phyloP scores from a whole-genome alignment of 2,888 invertebrate species.

The Cecidostiba fungosa region DNA sequence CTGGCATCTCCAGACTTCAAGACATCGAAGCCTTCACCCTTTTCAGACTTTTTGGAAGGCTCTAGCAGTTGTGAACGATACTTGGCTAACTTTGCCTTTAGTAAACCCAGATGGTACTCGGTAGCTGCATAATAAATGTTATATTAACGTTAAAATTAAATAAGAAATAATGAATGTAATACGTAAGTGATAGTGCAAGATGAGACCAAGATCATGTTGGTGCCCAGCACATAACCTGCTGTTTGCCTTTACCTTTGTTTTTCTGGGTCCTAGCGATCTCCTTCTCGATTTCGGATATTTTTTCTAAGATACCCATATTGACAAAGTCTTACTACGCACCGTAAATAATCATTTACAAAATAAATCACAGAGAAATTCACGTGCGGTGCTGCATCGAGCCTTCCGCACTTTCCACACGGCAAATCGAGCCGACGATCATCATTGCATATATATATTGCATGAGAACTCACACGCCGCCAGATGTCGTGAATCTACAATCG shows the following conservation, averaged over 20 bases:
- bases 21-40: slow-evolving; percentile 99
- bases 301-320: slow-evolving; percentile 98
- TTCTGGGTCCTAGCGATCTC: slow-evolving; percentile 99
- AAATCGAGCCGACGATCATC: slow-evolving; percentile 40
- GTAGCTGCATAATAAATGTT: slow-evolving; percentile 87
- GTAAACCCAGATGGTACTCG: slow-evolving; percentile 98
- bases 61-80: slow-evolving; percentile 96
- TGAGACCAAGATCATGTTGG: background rate
- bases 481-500: slow-evolving; percentile 27
- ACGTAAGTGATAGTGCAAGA: background rate
- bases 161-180: background rate
- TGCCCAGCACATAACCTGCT: slow-evolving; percentile 51
- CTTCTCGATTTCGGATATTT: slow-evolving; percentile 98
- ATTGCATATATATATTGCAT: background rate
- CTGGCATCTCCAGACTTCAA: slow-evolving; percentile 99
- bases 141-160: background rate
- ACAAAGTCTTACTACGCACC: background rate
- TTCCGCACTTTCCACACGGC: slow-evolving; percentile 3
- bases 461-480: slow-evolving; percentile 29
- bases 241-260: slow-evolving; percentile 91
- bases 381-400: slow-evolving; percentile 38
- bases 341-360: slow-evolving; percentile 50
- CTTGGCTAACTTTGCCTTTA: slow-evolving; percentile 98
- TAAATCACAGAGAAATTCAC: slow-evolving; percentile 41
- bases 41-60: slow-evolving; percentile 95